Evolutionary conservation across 2,888 invertebrate genomes (phyloP).

Genomic region (Apamea crenata): DNA sequence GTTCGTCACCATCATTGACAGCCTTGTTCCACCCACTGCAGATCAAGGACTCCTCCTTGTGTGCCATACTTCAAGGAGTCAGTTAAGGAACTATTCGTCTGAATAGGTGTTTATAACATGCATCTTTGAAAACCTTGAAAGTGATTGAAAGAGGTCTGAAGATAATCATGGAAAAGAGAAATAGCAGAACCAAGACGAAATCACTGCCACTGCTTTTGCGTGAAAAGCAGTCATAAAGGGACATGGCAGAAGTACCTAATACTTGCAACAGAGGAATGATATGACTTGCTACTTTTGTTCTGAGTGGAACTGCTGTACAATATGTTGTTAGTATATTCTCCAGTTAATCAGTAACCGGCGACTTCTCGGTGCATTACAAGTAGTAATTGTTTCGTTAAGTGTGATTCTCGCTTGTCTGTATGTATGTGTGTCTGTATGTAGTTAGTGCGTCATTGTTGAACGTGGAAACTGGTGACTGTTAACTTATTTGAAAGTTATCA

Average conservation of each 20-base stretch:
- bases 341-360: conserved; percentile 54
- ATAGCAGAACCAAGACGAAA: neutral
- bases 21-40: neutral
- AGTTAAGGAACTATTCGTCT: neutral
- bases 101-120: neutral
- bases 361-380: conserved; percentile 36
- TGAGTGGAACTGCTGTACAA: conserved; percentile 11
- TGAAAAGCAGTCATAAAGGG: neutral
- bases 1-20: neutral
- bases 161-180: neutral
- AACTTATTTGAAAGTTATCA: conserved; percentile 3
- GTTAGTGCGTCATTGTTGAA: conserved; percentile 24
- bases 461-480: conserved; percentile 1
- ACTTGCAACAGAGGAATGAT: neutral
- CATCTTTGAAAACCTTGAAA: neutral
- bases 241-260: neutral
- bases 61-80: neutral
- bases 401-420: conserved; percentile 31
- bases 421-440: neutral
- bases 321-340: neutral
- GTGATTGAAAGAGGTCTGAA: neutral
- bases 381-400: conserved; percentile 45
- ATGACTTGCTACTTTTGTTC: neutral
- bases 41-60: too few relatives aligned
- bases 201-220: too few relatives aligned